phyloP scores from a whole-genome alignment of 2,797 vertebrate genomes.

The Tarsius wallacei region DNA sequence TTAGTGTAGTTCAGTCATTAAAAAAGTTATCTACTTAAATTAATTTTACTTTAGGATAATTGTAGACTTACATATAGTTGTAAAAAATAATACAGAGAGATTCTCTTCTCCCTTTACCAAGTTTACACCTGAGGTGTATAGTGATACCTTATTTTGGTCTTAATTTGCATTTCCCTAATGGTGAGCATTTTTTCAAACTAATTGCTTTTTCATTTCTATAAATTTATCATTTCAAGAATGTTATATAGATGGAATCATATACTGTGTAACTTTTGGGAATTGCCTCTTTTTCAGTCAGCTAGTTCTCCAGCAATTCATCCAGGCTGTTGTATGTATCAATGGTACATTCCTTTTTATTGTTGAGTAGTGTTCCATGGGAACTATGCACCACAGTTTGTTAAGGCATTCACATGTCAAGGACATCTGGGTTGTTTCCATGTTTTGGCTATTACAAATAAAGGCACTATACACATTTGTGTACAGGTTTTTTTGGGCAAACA shows the following conservation, averaged over 20 bases:
- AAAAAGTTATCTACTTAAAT: not conserved
- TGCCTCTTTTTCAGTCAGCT: not conserved
- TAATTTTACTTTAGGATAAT: conserved; percentile 11
- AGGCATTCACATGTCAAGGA: not conserved
- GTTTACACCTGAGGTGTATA: too few species aligned
- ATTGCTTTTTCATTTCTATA: not conserved
- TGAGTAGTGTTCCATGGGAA: not conserved
- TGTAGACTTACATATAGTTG: not conserved
- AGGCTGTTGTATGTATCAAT: not conserved
- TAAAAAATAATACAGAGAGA: not conserved
- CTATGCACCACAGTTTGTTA: not conserved
- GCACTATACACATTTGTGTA: not conserved
- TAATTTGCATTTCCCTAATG: not conserved
- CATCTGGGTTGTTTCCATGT: not conserved
- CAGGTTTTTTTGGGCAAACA: not conserved
- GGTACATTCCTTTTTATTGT: not conserved
- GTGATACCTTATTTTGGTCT: not conserved
- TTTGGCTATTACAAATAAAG: not conserved
- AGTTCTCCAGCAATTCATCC: not conserved
- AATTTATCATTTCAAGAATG: not conserved
- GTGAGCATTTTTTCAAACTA: not conserved
- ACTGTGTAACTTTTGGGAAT: not conserved
- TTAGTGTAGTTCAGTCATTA: not conserved
- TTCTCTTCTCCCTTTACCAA: not conserved
- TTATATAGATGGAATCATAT: not conserved